Base-by-base conservation (phyloP, 1,140 invertebrate genomes). In the Lordiphosa clarofinis region DNA sequence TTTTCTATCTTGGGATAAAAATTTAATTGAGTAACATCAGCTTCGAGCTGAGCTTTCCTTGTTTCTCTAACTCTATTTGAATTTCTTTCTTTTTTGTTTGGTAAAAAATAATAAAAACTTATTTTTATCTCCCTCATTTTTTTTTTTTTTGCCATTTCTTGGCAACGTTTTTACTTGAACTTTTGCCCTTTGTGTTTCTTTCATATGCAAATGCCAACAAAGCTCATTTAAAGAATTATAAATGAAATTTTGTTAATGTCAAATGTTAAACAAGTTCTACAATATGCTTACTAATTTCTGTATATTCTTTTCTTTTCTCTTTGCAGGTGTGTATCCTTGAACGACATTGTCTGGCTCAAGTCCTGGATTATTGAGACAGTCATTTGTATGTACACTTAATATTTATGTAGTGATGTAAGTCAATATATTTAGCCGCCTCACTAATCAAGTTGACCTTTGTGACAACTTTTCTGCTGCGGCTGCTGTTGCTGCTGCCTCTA, bases 351-450 rank as follows among this genome's bases (percentile, higher is more conserved):
- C 78, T 84, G 78, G 78, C 82, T 86, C 82, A 86, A 86, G 82
- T 87, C 82, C 82, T 86, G 82, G 82, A 86, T 86, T 86, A 86
- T 87, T 86, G 82, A 86, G 82, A 73, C 69, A 75, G 82, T 59
- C 64, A 78, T 62, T 40, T 57, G 42, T 62, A 60, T 60, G 67
- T 74, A 53, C 54, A 64, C 48, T 42, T 46, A 68, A 73, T 59
- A 59, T 55, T 24, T 33, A 42, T 35, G 47, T 42, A 46, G 31
- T 68, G 21, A 46, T 46, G 13, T 15, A 19, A 43, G 58, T 38
- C n/a, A 42, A 38, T 33, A 11, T 19, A 19, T 19, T 19, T 19
- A 19, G 19, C 9, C 42, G 59, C 67, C 72, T 21, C 50, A 68
- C 78, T 84, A 82, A 82, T 76, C 64, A 82, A 70, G 42, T 61